These are phyloP conservation scores for Onychomys arenicola DNA, from an alignment of 2,797 vertebrate species.

Conservation along the genomic window DNA sequence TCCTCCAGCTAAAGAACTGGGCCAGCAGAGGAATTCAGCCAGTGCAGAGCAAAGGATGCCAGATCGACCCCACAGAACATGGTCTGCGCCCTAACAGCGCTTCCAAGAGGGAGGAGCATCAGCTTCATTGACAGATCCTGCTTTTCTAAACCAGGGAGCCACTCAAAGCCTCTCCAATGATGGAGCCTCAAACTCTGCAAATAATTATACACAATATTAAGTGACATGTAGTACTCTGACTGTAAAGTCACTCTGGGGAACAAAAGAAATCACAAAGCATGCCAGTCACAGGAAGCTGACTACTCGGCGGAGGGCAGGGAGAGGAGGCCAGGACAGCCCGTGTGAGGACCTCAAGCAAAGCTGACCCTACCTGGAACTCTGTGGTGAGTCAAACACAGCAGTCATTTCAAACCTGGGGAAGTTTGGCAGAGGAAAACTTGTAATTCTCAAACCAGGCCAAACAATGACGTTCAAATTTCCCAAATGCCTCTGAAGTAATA, in stretches of 20 bases:
- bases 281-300: conserved; percentile 81
- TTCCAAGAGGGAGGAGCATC: background rate
- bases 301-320: conserved; percentile 44
- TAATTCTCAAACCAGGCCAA: conserved; percentile 29
- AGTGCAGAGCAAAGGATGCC: background rate
- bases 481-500: conserved; percentile 47
- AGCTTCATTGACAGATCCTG: background rate
- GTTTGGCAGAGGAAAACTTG: conserved; percentile 50
- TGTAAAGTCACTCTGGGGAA: conserved; percentile 56
- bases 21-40: conserved; percentile 10
- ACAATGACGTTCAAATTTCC: conserved; percentile 42
- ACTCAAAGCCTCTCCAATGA: conserved; percentile 47
- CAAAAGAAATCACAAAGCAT: conserved; percentile 71
- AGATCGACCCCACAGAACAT: background rate
- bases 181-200: conserved; percentile 59
- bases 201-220: conserved; percentile 39
- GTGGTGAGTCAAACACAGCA: conserved; percentile 71
- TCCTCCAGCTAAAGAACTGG: conserved; percentile 25
- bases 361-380: conserved; percentile 67
- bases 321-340: conserved; percentile 77
- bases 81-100: background rate
- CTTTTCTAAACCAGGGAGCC: conserved; percentile 52
- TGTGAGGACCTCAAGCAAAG: conserved; percentile 61
- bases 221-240: conserved; percentile 8
- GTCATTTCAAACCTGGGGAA: conserved; percentile 72